These are phyloP conservation scores for Caenorhabditis sp. DNA, from an alignment of 2,888 invertebrate genomes.

Conservation along the genomic window DNA sequence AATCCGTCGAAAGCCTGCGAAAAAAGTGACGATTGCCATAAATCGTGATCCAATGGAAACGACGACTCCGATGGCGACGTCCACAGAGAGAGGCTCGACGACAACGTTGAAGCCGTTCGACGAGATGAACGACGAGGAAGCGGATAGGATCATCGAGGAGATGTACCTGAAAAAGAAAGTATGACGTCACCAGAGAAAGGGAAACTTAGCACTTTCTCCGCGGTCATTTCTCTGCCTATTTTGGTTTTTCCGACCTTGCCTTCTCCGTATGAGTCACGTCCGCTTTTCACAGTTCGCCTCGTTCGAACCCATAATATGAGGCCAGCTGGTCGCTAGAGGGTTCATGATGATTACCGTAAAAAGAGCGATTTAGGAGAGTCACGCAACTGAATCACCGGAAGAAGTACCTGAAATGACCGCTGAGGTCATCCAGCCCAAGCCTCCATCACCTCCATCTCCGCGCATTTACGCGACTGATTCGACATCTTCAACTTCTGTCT, in stretches of 20 bases:
- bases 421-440: conserved; percentile 9
- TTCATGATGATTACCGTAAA: neutral
- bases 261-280: neutral
- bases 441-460: neutral
- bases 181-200: too few species aligned
- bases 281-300: neutral
- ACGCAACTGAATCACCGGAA: conserved; percentile 35
- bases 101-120: conserved; percentile 37
- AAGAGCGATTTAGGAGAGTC: conserved; percentile 37
- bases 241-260: neutral
- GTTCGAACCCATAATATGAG: too few species aligned
- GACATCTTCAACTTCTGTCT: conserved; percentile 33
- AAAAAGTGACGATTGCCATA: conserved; percentile 46
- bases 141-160: conserved; percentile 55
- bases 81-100: conserved; percentile 18
- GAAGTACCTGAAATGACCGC: neutral
- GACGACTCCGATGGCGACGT: conserved; percentile 18
- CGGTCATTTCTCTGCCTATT: neutral
- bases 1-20: conserved; percentile 48
- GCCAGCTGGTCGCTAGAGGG: too few species aligned
- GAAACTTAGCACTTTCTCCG: too few species aligned
- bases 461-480: conserved; percentile 20
- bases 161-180: conserved; percentile 57
- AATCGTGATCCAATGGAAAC: conserved; percentile 15
- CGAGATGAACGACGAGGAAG: conserved; percentile 52